Percentiles rank a stretch among this genome's conserved stretches.
Evolutionary conservation across 2,888 invertebrate genomes (phyloP).

Genomic region (Callinectes sapidus): DNA sequence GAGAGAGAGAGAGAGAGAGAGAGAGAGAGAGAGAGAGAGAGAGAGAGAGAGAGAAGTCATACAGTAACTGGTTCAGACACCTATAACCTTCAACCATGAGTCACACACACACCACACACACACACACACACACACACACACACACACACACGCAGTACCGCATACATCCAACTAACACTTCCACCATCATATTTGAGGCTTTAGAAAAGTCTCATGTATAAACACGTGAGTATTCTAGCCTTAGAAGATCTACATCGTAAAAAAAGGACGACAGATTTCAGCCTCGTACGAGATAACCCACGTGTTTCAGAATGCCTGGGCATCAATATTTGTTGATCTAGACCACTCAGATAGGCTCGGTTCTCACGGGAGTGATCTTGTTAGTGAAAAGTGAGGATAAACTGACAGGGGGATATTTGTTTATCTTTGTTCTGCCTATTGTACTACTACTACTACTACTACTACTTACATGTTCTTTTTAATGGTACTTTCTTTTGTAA

Average conservation of each 20-base stretch:
- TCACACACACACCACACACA: neutral
- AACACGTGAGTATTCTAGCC: neutral
- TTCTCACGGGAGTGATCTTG: neutral
- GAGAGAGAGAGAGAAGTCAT: neutral
- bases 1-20: constrained; percentile 6
- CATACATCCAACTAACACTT: neutral
- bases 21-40: constrained; percentile 21
- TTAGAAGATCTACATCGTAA: neutral
- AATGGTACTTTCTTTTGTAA: no score
- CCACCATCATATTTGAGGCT: neutral
- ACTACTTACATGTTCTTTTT: no score
- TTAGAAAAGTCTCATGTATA: neutral
- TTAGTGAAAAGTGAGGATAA: neutral
- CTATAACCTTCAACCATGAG: neutral
- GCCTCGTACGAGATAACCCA: neutral
- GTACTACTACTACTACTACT: no score
- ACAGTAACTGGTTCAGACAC: neutral
- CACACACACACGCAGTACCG: neutral
- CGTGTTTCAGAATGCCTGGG: neutral
- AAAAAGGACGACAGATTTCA: neutral
- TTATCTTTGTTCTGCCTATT: no score
- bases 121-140: neutral
- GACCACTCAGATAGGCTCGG: neutral
- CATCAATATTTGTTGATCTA: neutral
- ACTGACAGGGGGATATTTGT: neutral